phyloP scores from a whole-genome alignment of 2,888 invertebrate species.

The Drosophila trichaetosa region DNA sequence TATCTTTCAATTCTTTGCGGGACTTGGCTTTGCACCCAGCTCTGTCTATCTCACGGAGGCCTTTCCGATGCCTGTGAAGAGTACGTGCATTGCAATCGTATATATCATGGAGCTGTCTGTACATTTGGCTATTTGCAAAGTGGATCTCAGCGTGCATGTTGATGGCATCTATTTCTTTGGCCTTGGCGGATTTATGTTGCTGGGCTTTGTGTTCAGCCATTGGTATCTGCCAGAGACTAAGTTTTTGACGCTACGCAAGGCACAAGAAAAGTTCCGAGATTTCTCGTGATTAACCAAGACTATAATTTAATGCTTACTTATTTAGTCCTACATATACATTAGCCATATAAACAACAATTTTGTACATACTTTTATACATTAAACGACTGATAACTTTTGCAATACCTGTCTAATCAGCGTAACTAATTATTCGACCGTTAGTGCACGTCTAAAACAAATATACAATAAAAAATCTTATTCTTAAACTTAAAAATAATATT shows the following conservation, averaged over 20 bases:
- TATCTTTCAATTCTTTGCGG: slow-evolving; percentile 70
- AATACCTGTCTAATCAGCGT: slow-evolving; percentile 23
- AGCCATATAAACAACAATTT: slow-evolving; percentile 10
- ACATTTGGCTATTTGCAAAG: slow-evolving; percentile 61
- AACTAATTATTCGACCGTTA: neutral
- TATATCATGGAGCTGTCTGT: slow-evolving; percentile 72
- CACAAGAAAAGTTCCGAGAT: slow-evolving; percentile 68
- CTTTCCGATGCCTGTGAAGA: slow-evolving; percentile 77
- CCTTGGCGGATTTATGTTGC: slow-evolving; percentile 62
- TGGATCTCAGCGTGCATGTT: slow-evolving; percentile 28
- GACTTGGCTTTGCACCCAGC: slow-evolving; percentile 71
- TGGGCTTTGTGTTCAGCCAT: slow-evolving; percentile 62
- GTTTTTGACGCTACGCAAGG: slow-evolving; percentile 67
- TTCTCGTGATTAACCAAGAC: slow-evolving; percentile 44
- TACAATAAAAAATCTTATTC: neutral
- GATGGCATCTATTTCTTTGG: slow-evolving; percentile 58
- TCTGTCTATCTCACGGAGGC: slow-evolving; percentile 81
- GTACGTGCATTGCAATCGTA: slow-evolving; percentile 66
- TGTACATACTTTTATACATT: slow-evolving; percentile 32
- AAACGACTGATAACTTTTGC: slow-evolving; percentile 41
- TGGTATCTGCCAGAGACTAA: slow-evolving; percentile 81
- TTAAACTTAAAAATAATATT: neutral
- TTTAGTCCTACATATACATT: slow-evolving; percentile 21
- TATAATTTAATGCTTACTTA: slow-evolving; percentile 27
- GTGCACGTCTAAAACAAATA: neutral